These are phyloP conservation scores for Drosophila sturtevanti DNA, from an alignment of 1,140 invertebrate species.

Conservation along the genomic window DNA sequence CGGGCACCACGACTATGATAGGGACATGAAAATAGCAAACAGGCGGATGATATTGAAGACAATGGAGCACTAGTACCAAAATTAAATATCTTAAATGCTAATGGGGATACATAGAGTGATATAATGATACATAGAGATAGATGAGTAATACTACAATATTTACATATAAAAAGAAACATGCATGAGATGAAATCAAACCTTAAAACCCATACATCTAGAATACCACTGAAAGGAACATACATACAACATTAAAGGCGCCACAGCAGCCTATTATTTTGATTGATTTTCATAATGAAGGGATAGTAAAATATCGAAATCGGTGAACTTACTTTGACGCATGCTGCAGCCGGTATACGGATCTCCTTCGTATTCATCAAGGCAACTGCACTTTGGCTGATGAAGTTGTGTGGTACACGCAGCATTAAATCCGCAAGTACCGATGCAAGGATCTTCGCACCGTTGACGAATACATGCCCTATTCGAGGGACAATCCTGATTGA, in stretches of 20 bases:
- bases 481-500: slow-evolving; percentile 90
- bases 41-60: slow-evolving; percentile 43
- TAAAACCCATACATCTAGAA: slow-evolving; percentile 55
- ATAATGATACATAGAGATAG: slow-evolving; percentile 20
- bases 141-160: slow-evolving; percentile 42
- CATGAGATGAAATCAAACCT: slow-evolving; percentile 58
- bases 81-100: slow-evolving; percentile 38
- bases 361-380: slow-evolving; percentile 89
- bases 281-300: slow-evolving; percentile 28
- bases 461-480: slow-evolving; percentile 90
- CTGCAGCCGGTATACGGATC: slow-evolving; percentile 92
- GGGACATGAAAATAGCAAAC: slow-evolving; percentile 62
- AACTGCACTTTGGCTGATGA: slow-evolving; percentile 91
- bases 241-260: slow-evolving; percentile 63
- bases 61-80: slow-evolving; percentile 32
- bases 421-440: slow-evolving; percentile 92
- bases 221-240: slow-evolving; percentile 77
- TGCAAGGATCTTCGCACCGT: slow-evolving; percentile 90
- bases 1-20: slow-evolving; percentile 74
- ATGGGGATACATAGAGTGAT: slow-evolving; percentile 28
- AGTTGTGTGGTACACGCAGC: slow-evolving; percentile 90
- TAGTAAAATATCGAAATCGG: slow-evolving; percentile 41
- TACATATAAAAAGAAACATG: slow-evolving; percentile 71
- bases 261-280: slow-evolving; percentile 20
- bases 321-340: slow-evolving; percentile 86